phyloP scores from a whole-genome alignment of 2,797 vertebrate species.

The Anolis apletophallus region DNA sequence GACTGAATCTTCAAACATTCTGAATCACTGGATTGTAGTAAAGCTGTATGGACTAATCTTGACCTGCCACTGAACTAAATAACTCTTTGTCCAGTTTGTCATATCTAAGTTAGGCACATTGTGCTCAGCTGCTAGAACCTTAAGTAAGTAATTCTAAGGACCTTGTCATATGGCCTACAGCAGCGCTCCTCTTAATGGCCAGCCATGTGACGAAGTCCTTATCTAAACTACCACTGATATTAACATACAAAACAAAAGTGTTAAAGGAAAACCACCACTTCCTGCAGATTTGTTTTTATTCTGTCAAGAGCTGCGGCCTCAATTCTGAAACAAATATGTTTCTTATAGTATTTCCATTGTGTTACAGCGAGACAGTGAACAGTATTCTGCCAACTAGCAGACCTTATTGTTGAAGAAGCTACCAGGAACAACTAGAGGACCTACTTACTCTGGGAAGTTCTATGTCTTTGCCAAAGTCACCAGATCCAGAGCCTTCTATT shows the following conservation, averaged over 20 bases:
- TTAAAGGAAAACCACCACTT: neutral
- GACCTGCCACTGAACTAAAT: neutral
- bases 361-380: neutral
- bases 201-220: too few species aligned
- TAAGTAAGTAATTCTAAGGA: too few species aligned
- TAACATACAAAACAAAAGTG: neutral
- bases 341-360: neutral
- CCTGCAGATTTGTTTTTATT: neutral
- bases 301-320: neutral
- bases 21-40: neutral
- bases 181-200: too few species aligned
- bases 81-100: neutral
- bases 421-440: conserved; percentile 11
- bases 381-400: neutral
- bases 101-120: neutral
- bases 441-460: conserved; percentile 79
- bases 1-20: neutral
- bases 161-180: too few species aligned
- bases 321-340: neutral
- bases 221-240: neutral
- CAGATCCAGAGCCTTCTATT: conserved; percentile 85
- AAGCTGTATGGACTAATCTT: neutral
- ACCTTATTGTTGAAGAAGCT: neutral
- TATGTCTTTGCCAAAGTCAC: conserved; percentile 80
- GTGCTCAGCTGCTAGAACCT: neutral